Evolutionary conservation across 53 echinoderm and acorn worm species (phyloP), one percentile per base, ranked within the genome.

Genomic region (Holothuria leucospilota): DNA sequence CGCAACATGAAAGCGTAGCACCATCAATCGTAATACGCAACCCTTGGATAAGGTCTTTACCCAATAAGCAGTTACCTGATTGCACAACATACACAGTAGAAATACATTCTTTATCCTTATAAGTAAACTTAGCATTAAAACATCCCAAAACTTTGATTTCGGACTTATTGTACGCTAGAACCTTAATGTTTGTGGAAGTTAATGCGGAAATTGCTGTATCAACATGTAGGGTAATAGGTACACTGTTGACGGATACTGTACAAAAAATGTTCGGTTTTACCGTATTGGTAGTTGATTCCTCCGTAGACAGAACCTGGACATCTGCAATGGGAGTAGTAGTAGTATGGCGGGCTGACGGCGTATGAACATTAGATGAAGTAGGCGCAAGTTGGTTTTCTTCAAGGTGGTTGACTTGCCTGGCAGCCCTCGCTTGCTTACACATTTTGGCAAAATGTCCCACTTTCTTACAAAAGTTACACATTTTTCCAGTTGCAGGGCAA

Each of bases 11-110:
- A 13, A 67, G 67, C 7, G 30, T 67, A 67, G 67, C 67, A 13
- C 67, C 67, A 67, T 67, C 67, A 67, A 67, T 67, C 13, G 67
- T 67, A 67, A 29, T 67, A 23, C 26, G 27, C 24, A 67, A 67
- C 67, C 67, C 67, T 67, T 67, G 67, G 27, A 67, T 67, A 67
- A 67, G 67, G 26, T 67, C 67, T 67, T 67, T 67, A 67, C 67
- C 67, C 67, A 26, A 13, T 25, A 67, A 67, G 7, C 67, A 67
- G 27, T 67, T 27, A 67, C 67, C 67, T 67, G 67, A 67, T 67
- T 27, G 67, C 26, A 67, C 67, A 67, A 67, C 30, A 30, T 67
- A 67, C 13, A 67, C 20, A 23, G 27, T 67, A 67, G 67, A 67
- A 67, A 67, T 16, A 18, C 56, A 56, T 56, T 56, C 18, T 0